These are phyloP conservation scores for Ommatoiulus sabulosus DNA, from an alignment of 2,888 invertebrate genomes.

Conservation along the genomic window DNA sequence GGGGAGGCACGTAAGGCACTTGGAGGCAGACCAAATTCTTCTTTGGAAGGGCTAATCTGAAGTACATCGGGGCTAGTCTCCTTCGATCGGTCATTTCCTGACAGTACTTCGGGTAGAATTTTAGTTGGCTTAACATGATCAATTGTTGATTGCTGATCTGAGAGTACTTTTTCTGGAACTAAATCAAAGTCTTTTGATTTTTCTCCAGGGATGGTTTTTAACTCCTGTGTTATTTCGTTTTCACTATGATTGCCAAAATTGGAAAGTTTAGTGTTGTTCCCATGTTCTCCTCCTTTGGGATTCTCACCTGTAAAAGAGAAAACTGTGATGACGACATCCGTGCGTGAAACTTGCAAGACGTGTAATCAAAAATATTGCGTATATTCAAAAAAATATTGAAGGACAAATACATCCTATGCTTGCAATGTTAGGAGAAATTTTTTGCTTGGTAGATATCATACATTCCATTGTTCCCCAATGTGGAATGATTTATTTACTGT, in stretches of 20 bases:
- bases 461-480: no score
- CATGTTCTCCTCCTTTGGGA: background rate
- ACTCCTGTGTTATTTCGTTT: background rate
- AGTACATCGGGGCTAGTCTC: background rate
- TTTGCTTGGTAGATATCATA: no score
- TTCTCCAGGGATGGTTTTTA: background rate
- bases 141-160: background rate
- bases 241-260: background rate
- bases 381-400: no score
- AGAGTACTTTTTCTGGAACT: background rate
- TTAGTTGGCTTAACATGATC: background rate
- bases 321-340: background rate
- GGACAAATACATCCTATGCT: no score
- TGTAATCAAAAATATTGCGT: background rate
- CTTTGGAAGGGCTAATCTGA: background rate
- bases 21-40: background rate
- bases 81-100: background rate
- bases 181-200: background rate
- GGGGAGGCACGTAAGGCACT: background rate
- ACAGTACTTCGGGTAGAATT: background rate
- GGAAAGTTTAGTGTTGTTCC: background rate
- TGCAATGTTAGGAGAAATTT: no score
- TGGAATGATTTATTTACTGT: no score
- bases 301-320: background rate
- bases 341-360: background rate